phyloP scores from a whole-genome alignment of 2,888 invertebrate species.

The Hypercompe scribonia region DNA sequence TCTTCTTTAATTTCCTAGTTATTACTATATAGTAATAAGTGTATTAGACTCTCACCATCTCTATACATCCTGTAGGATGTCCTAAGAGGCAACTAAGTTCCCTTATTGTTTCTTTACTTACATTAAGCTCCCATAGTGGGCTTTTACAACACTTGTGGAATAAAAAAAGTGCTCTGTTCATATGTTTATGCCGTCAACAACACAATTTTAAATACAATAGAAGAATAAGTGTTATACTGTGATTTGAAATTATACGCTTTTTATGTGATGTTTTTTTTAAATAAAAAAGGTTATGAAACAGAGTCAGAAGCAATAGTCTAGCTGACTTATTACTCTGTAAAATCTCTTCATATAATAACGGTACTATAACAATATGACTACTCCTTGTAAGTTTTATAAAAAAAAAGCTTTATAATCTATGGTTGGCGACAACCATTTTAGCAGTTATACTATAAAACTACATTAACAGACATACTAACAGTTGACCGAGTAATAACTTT shows the following conservation, averaged over 20 bases:
- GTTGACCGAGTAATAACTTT: too few relatives aligned
- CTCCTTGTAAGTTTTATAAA: neutral
- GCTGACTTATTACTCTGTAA: neutral
- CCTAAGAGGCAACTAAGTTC: too few relatives aligned
- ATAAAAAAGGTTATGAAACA: neutral
- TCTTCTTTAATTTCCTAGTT: too few relatives aligned
- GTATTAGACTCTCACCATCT: too few relatives aligned
- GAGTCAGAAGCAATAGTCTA: neutral
- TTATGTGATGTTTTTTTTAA: neutral
- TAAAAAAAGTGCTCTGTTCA: too few relatives aligned
- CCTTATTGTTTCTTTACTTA: too few relatives aligned
- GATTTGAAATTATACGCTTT: neutral
- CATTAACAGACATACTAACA: neutral
- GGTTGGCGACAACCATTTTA: neutral
- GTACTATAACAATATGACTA: neutral
- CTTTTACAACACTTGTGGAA: too few relatives aligned
- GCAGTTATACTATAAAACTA: neutral
- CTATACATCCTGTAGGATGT: too few relatives aligned
- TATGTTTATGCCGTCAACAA: too few relatives aligned
- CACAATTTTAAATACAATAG: neutral
- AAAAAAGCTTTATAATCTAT: neutral
- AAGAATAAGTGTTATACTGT: neutral
- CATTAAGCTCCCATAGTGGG: too few relatives aligned
- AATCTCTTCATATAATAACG: neutral
- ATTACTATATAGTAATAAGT: too few relatives aligned